A percentile compares a stretch with the other conserved stretches of the same genome.
Conservation (phyloP, 2,113 vertebrate genomes). For the Camelus dromedarius region DNA sequence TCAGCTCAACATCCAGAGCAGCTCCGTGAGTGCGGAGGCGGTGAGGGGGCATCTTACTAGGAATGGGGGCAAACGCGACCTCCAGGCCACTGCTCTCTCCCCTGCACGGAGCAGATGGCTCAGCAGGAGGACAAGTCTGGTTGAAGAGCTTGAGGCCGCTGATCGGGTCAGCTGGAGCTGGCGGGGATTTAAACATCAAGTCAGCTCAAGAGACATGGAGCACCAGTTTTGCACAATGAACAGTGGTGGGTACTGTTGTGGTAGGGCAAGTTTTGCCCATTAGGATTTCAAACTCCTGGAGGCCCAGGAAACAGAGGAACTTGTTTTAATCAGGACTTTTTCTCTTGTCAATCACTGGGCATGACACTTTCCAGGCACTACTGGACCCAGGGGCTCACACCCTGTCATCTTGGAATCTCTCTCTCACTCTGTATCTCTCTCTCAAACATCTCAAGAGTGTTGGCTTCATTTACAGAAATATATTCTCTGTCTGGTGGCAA, state of each 20-base stretch:
- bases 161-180: background rate
- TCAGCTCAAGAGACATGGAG: background rate
- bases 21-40: rapidly evolving
- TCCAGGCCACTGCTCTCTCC: background rate
- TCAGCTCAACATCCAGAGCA: background rate
- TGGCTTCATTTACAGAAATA: background rate
- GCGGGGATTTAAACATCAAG: background rate
- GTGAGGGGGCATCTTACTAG: too few relatives aligned
- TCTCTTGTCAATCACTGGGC: background rate
- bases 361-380: background rate
- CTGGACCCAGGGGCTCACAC: background rate
- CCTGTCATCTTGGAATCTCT: background rate
- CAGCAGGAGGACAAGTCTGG: background rate
- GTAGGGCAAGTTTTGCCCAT: background rate
- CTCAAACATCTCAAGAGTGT: background rate
- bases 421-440: background rate
- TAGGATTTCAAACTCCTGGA: background rate
- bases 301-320: background rate
- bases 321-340: background rate
- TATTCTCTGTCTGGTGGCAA: background rate
- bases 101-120: background rate
- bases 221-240: background rate
- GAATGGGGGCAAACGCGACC: background rate
- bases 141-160: background rate
- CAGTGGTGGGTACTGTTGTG: background rate